Evolutionary conservation across 2,113 vertebrate species (phyloP), one percentile per base, ranked within the genome.

Genomic region (Uropsilus gracilis): DNA sequence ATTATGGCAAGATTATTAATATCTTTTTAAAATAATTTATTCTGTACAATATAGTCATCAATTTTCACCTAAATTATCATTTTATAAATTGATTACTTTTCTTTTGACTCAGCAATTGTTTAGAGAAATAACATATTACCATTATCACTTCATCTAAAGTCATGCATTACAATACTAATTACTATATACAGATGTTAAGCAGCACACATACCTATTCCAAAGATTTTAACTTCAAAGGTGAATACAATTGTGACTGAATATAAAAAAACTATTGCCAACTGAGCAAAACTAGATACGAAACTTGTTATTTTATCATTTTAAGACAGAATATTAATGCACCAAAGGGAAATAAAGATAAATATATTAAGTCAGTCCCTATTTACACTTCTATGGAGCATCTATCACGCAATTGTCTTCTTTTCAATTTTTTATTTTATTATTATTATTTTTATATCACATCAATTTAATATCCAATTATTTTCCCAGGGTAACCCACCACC

Each of bases 391-490:
- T 20, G 17, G 69, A 82, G 34, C n/a, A 63, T 86, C 68, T 86
- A 68, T 76, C 37, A n/a, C 73, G 32, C 32, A 59, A 90, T 50
- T 95, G 32, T 88, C 55, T 95, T 83, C 44, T 92, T n/a, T n/a
- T n/a, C n/a, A n/a, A n/a, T n/a, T n/a, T n/a, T n/a, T n/a, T n/a
- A n/a, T n/a, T n/a, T n/a, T n/a, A n/a, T n/a, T n/a, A n/a, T n/a
- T n/a, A n/a, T n/a, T n/a, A n/a, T n/a, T n/a, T n/a, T n/a, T n/a
- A n/a, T n/a, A n/a, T n/a, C n/a, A n/a, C n/a, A n/a, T n/a, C n/a
- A n/a, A n/a, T n/a, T n/a, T n/a, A n/a, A n/a, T n/a, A n/a, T n/a
- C n/a, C n/a, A n/a, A n/a, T n/a, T n/a, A n/a, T n/a, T n/a, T n/a
- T n/a, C n/a, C n/a, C n/a, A n/a, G n/a, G n/a, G n/a, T n/a, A n/a